Base-by-base conservation (phyloP, 2,888 invertebrate genomes). In the Agrochola lychnidis region DNA sequence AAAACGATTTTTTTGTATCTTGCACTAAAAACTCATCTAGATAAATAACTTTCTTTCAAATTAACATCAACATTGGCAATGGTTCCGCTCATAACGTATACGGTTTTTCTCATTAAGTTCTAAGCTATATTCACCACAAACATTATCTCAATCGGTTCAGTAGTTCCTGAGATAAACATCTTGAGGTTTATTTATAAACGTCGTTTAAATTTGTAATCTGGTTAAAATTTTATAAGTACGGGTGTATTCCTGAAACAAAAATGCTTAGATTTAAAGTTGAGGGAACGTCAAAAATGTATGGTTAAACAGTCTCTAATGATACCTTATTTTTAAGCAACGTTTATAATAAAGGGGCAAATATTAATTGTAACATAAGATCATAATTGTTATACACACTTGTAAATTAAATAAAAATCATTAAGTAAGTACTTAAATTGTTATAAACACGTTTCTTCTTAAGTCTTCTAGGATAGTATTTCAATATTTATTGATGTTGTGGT, bases 151-250 rank as follows among this genome's bases (percentile, higher is more conserved):
- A 30, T 30, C 25, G 78, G 85, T 78, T 81, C 57, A 78, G 74
- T 73, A 87, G 85, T 85, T 84, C 76, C 85, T 84, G 78, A 83
- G 73, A 79, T 73, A 40, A 40, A 12, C 48, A 61, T 42, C 69
- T 74, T 25, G 48, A 5, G 7, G 19, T 51, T 19, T 51, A 51
- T 19, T 51, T 51, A 19, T 51, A 51, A 51, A 51, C 19, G 6
- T 19, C 19, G 19, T 19, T 51, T 51, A 45, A 12, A 45, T 45
- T 45, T 45, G 12, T 12, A 45, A 45, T 45, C 45, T 45, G 12
- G 12, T 45, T 14, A 0, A 45, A 45, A 45, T 12, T 10, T 12
- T 45, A 30, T 30, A 30, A 30, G 30, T 10, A 42, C 1, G 10
- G 10, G 10, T 10, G 10, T 45, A 45, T 45, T 45, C 12, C 42